A percentile compares a stretch with the other conserved stretches of the same genome.
Evolutionary conservation across 1,140 invertebrate genomes (phyloP).

Genomic region (Branchinecta lindahli): DNA sequence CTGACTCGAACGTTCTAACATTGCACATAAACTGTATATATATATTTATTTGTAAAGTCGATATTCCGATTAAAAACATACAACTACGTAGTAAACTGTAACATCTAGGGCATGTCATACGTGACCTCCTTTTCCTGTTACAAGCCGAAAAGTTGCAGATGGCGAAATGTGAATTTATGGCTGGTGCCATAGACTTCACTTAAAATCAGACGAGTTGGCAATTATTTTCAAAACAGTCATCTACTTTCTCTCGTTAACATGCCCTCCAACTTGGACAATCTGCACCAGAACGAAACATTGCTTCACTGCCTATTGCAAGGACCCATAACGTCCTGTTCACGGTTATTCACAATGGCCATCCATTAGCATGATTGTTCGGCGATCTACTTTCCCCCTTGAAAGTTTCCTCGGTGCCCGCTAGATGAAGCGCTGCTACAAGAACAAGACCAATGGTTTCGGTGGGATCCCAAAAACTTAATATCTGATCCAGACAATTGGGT

Average conservation of each 20-base stretch:
- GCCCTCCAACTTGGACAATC: neutral
- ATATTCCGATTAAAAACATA: too few species aligned
- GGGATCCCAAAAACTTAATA: too few species aligned
- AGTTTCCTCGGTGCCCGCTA: too few species aligned
- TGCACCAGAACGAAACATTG: neutral
- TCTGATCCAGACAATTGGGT: too few species aligned
- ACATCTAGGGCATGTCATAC: too few species aligned
- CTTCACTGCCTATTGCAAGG: too few species aligned
- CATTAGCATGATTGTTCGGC: neutral
- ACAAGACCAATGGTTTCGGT: too few species aligned
- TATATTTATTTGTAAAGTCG: conserved; percentile 9
- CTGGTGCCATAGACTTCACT: neutral
- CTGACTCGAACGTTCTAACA: neutral
- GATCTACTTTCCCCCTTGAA: too few species aligned
- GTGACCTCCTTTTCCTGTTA: too few species aligned
- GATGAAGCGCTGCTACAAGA: too few species aligned
- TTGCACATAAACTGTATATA: neutral
- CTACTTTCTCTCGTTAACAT: neutral
- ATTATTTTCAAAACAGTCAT: neutral
- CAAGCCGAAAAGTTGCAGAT: neutral
- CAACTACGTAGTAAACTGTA: too few species aligned
- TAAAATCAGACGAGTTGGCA: neutral
- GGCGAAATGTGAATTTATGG: neutral
- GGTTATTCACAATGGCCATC: conserved; percentile 10
- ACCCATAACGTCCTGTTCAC: neutral